Base-by-base conservation (phyloP, 2,888 invertebrate species). In the Drosophila ustulata region DNA sequence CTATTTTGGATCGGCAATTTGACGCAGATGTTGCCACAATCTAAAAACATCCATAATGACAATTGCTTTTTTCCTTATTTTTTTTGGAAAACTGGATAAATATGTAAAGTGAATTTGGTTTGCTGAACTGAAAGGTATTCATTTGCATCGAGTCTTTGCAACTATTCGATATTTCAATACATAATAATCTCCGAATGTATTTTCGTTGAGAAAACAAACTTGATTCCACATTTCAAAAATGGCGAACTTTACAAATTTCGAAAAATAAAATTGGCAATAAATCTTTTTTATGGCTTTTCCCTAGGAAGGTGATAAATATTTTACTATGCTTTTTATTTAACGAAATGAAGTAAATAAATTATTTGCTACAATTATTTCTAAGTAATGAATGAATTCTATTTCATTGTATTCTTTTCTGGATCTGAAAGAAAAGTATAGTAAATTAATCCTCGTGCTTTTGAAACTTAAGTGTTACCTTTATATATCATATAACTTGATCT, bases 1-100 rank as follows among this genome's bases (percentile, higher is more conserved):
- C 89, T 83, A 78, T 87, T 89, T 89, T 57, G 41, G 66, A 45
- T 55, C 34, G 41, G 37, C 58, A 53, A 66, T 39, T 56, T 41
- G 32, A 41, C 41, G 37, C 79, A 75, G 69, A 78, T 75, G 80
- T 66, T 86, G 70, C 46, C 41, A 9, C 46, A 58, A 34, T 58
- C 18, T 52, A 57, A 49, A 49, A 51, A 78, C 56, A 64, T 78
- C 53, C 64, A 39, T 67, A 58, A 78, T 63, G 58, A 61, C 58
- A 46, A 59, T 66, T 43, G 39, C 18, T 41, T 41, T 41, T 39
- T 37, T 37, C n/a, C 41, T 45, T 2, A n/a, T 18, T 18, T 73
- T 56, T 37, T 30, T 46, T 46, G 23, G 13, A 53, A 34, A 7
- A 23, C 37, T 59, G 49, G 41, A 69, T 34, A 47, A 56, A 55